Base-by-base conservation (phyloP, 2,888 invertebrate genomes). In the Thecophora atra region DNA sequence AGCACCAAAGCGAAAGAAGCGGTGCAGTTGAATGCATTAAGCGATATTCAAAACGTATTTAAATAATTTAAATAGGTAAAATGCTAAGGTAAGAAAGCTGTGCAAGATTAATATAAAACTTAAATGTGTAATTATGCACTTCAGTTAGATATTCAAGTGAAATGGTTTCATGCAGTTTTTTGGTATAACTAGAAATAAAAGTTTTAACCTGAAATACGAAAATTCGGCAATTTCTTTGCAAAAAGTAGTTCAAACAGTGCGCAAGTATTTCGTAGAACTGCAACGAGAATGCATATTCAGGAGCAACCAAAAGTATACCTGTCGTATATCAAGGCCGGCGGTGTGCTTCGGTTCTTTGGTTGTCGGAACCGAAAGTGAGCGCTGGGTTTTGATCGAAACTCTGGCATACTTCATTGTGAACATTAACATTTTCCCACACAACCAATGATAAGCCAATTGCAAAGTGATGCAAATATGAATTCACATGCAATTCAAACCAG, bases 331-430 rank as follows among this genome's bases (percentile, higher is more conserved):
- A 81, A 85, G 85, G 82, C 84, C 84, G 80, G 82, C 80, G 73
- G 85, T 80, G 79, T 85, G 85, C 80, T 85, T 86, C 79, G 91
- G 83, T 86, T 93, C 94, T 89, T 95, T 95, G 74, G 95, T 93
- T 54, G 95, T 94, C 76, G 96, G 96, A 88, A 96, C 94, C 82
- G 96, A 96, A 87, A 95, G 95, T 79, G 96, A 96, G 83, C 96
- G 91, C 89, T 95, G 95, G 79, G 95, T 95, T 89, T 95, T 95
- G 88, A 95, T 95, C 88, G 93, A 91, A 89, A 94, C 92, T 89
- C 92, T 89, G 88, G 91, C 91, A 85, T 89, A 87, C 89, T 89
- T 79, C 77, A 78, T 52, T 74, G 67, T 65, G 13, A 71, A 63
- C 47, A 24, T 51, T 56, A 37, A 81, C 81, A 80, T 81, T 81